Conservation (phyloP, 2,113 vertebrate species). For the Pygoscelis adeliae region DNA sequence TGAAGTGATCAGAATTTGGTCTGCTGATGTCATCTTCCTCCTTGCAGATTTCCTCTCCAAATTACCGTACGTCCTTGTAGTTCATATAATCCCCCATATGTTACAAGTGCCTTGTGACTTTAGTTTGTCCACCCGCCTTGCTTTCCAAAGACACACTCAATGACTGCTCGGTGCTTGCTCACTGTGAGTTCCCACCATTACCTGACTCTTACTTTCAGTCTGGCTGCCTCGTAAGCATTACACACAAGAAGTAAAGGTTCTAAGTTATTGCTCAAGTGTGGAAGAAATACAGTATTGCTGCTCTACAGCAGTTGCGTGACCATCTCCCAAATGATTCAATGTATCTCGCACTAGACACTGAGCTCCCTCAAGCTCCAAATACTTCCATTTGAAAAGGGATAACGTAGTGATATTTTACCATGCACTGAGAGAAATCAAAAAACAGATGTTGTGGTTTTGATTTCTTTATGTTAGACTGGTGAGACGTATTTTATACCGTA, state of each 20-base stretch:
- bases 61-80: not conserved
- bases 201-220: not conserved
- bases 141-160: not conserved
- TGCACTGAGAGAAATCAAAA: not conserved
- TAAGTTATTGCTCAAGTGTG: not conserved
- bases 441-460: not conserved
- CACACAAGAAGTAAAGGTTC: not conserved
- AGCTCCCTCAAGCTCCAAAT: not conserved
- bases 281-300: not conserved
- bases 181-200: not conserved
- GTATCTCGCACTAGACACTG: fast-evolving
- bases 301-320: not conserved
- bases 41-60: not conserved
- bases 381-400: not conserved
- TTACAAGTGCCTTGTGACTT: not conserved
- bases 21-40: not conserved
- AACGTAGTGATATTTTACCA: not conserved
- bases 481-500: not conserved
- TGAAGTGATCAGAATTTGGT: not conserved
- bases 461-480: not conserved
- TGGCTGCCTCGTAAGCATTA: not conserved
- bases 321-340: not conserved
- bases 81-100: not conserved
- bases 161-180: not conserved
- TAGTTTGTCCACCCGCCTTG: fast-evolving